Percentiles rank a stretch among this genome's conserved stretches.
Evolutionary conservation across 2,797 vertebrate genomes (phyloP).

Genomic region (Acanthurus tractus): DNA sequence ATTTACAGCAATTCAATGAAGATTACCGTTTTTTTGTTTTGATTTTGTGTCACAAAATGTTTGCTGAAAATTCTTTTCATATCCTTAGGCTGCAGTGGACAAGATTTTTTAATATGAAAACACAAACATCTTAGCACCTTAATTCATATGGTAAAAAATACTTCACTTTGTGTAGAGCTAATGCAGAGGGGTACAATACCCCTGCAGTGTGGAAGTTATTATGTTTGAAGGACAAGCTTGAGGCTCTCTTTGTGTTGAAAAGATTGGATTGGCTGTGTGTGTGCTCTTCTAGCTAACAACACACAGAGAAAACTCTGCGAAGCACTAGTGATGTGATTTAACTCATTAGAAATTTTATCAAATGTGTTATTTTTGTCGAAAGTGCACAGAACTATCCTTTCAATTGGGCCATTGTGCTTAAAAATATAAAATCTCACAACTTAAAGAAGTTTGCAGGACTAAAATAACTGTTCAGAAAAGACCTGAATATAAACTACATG

Average conservation of each 20-base stretch:
- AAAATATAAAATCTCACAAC: neutral
- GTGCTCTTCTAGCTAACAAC: no score
- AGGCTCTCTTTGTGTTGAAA: no score
- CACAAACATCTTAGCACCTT: slow-evolving; percentile 4
- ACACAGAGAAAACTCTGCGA: no score
- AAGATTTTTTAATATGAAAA: neutral
- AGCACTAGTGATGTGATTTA: neutral
- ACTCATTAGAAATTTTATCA: neutral
- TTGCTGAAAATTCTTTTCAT: slow-evolving; percentile 1
- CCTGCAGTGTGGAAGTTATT: no score
- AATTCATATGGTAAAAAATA: no score
- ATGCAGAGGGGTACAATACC: no score
- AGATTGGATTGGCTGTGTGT: no score
- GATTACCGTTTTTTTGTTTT: neutral
- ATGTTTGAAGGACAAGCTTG: no score
- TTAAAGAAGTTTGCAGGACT: neutral
- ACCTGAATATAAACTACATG: neutral
- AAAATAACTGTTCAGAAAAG: neutral
- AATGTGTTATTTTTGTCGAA: neutral
- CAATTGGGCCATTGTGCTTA: neutral
- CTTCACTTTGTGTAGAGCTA: no score
- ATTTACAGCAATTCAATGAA: slow-evolving; percentile 38
- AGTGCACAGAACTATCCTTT: neutral
- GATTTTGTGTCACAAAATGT: slow-evolving; percentile 1
- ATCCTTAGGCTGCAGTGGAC: neutral